These are phyloP conservation scores for Drosophila histrio DNA, from an alignment of 2,888 invertebrate species.

Conservation along the genomic window DNA sequence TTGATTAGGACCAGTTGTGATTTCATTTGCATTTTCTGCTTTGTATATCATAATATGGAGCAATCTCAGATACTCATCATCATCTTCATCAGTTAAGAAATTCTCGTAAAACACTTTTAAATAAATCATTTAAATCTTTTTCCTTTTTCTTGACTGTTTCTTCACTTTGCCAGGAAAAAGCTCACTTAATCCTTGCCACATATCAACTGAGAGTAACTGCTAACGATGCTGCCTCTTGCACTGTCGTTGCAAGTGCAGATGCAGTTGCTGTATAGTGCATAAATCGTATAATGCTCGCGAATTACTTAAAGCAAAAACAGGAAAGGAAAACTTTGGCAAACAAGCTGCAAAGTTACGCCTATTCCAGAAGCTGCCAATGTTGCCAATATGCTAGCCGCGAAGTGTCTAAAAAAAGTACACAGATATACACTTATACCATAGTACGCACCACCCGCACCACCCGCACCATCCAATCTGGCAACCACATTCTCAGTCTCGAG, in stretches of 20 bases:
- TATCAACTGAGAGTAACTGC: constrained; percentile 43
- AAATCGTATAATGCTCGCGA: constrained; percentile 68
- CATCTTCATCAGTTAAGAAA: background rate
- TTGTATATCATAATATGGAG: too few species aligned
- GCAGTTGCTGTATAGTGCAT: constrained; percentile 54
- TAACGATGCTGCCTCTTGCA: background rate
- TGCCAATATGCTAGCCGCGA: constrained; percentile 55
- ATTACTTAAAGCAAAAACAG: constrained; percentile 67
- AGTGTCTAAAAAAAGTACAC: constrained; percentile 23
- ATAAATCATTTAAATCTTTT: constrained; percentile 5
- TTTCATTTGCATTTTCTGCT: too few species aligned
- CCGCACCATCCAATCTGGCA: constrained; percentile 14
- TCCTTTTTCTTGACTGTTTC: too few species aligned
- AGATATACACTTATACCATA: background rate
- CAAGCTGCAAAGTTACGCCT: constrained; percentile 67
- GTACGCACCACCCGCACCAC: background rate
- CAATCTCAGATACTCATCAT: too few species aligned
- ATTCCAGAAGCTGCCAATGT: constrained; percentile 68
- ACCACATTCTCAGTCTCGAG: constrained; percentile 8
- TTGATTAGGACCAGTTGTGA: too few species aligned
- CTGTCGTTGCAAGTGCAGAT: constrained; percentile 12
- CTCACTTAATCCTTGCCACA: constrained; percentile 63
- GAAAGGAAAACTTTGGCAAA: constrained; percentile 47
- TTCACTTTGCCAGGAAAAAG: constrained; percentile 12
- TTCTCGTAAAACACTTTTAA: background rate